phyloP scores from a whole-genome alignment of 2,888 invertebrate genomes.

The Scaeva pyrastri region DNA sequence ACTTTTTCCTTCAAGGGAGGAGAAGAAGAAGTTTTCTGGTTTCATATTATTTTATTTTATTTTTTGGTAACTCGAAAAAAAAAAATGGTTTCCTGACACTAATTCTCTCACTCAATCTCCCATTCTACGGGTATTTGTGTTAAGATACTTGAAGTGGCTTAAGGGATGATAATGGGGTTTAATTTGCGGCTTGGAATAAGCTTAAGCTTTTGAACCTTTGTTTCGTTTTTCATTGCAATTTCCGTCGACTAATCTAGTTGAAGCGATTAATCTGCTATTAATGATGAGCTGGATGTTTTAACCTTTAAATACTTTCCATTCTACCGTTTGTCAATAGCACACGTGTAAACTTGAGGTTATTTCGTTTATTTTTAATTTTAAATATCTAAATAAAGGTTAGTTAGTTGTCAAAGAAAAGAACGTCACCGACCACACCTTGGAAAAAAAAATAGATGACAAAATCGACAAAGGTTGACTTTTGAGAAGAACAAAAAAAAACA shows the following conservation, averaged over 20 bases:
- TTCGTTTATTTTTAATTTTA: background rate
- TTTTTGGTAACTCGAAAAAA: background rate
- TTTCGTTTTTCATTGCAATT: background rate
- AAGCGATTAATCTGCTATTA: slow-evolving; percentile 20
- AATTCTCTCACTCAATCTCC: background rate
- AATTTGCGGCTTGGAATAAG: slow-evolving; percentile 48
- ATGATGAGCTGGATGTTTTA: background rate
- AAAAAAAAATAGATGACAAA: background rate
- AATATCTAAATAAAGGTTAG: background rate
- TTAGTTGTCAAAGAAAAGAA: background rate
- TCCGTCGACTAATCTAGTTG: slow-evolving; percentile 8
- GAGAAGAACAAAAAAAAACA: background rate
- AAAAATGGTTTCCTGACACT: slow-evolving; percentile 3
- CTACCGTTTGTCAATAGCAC: slow-evolving; percentile 17
- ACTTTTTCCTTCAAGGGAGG: slow-evolving; percentile 14
- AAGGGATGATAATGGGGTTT: slow-evolving; percentile 50
- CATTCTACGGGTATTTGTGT: background rate
- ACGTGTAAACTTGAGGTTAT: slow-evolving; percentile 8
- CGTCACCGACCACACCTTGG: background rate
- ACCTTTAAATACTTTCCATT: too few species aligned
- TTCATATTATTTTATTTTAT: background rate
- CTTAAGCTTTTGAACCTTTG: slow-evolving; percentile 35
- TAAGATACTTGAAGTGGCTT: slow-evolving; percentile 45
- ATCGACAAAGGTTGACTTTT: background rate
- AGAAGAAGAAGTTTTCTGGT: background rate